Percentiles rank a stretch among this genome's conserved stretches.
phyloP scores from a whole-genome alignment of 2,888 invertebrate genomes.

The Catocala sponsa region DNA sequence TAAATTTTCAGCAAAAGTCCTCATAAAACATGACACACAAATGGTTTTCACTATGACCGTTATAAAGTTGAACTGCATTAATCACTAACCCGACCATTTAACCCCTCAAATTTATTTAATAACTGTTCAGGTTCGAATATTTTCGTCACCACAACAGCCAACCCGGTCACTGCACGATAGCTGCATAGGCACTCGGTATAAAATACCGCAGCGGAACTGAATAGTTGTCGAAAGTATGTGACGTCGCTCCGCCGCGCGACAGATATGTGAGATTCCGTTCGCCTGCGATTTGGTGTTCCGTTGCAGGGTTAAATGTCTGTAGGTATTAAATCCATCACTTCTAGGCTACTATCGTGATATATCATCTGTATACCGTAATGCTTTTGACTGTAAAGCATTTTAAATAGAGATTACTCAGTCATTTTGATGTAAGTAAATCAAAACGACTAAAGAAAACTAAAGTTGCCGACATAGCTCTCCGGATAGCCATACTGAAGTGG shows the following conservation, averaged over 20 bases:
- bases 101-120: conserved; percentile 2
- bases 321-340: not conserved
- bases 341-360: too few relatives aligned
- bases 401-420: too few relatives aligned
- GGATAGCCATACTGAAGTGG: too few relatives aligned
- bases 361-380: too few relatives aligned
- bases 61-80: too few relatives aligned
- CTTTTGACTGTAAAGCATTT: too few relatives aligned
- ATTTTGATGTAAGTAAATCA: too few relatives aligned
- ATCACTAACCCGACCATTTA: not conserved
- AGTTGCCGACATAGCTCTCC: too few relatives aligned
- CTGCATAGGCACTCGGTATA: conserved; percentile 18
- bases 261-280: conserved; percentile 24
- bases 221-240: conserved; percentile 40
- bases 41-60: too few relatives aligned
- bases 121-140: conserved; percentile 8
- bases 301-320: conserved; percentile 3
- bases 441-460: too few relatives aligned
- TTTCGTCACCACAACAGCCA: conserved; percentile 3
- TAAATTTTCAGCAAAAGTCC: too few relatives aligned
- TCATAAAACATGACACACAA: too few relatives aligned
- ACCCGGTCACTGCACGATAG: not conserved
- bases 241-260: conserved; percentile 13
- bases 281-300: conserved; percentile 13
- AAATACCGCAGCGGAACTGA: conserved; percentile 31